Evolutionary conservation across 1,140 invertebrate species (phyloP), one percentile per base, ranked within the genome.

Genomic region (Bombus sibiricus): DNA sequence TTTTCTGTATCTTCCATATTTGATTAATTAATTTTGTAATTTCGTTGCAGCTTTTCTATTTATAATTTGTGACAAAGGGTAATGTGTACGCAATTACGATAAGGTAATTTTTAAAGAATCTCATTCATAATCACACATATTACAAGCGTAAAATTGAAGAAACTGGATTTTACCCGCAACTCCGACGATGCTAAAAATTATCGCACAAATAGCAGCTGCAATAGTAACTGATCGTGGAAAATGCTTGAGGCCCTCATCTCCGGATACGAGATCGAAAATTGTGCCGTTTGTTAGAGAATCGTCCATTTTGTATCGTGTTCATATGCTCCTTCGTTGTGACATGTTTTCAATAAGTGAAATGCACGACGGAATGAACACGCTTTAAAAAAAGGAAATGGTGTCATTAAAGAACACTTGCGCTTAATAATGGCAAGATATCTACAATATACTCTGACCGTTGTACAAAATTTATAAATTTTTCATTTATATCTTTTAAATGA

Each of bases 181-280:
- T 85, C 98, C 98, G 68, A 98, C 95, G 74, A 97, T 93, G 92
- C 97, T 97, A 95, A 98, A 98, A 69, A 98, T 93, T 88, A 97
- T 97, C 73, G 97, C 97, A 93, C 97, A 97, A 75, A 96, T 95
- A 32, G 97, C 97, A 18, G 97, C 98, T 88, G 97, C 95, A 86
- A 98, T 96, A 22, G 97, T 98, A 37, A 97, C 97, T 78, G 96
- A 96, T 89, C 97, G 95, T n/a, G 97, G 97, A 94, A 93, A 95
- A 43, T 92, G 88, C 71, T 88, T 91, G 76, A 91, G 86, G 59
- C 80, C 74, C 77, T 64, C 91, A 59, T 80, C 73, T 68, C 66
- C 87, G 15, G 85, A 74, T 18, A 53, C 39, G 37, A 90, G 72
- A 41, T 72, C 53, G 53, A 91, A 74, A 53, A 89, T 83, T 22